phyloP scores from a whole-genome alignment of 2,797 vertebrate genomes.

The Rhinatrema bivittatum region DNA sequence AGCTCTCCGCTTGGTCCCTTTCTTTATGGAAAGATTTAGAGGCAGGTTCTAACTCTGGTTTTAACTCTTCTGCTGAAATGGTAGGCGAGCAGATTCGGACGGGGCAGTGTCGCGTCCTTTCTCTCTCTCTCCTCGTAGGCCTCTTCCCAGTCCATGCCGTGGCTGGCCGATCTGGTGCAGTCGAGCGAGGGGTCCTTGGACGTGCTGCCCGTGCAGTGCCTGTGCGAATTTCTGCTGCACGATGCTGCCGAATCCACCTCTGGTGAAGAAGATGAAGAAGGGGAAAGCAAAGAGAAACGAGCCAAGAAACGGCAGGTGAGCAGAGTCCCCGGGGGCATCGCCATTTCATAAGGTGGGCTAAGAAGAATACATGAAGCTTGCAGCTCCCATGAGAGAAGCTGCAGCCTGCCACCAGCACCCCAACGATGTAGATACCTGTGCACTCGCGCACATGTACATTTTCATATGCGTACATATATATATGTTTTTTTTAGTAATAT shows the following conservation, averaged over 20 bases:
- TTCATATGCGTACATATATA: too few relatives aligned
- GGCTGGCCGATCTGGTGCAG: slow-evolving; percentile 94
- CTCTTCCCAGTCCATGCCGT: slow-evolving; percentile 97
- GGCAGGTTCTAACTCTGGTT: too few relatives aligned
- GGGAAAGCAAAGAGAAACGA: slow-evolving; percentile 92
- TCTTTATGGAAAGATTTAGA: too few relatives aligned
- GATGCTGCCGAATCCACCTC: slow-evolving; percentile 80
- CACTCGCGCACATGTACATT: too few relatives aligned
- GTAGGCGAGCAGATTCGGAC: neutral
- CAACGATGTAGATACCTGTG: too few relatives aligned
- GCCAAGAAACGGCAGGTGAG: slow-evolving; percentile 82
- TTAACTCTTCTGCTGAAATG: neutral
- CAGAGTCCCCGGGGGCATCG: neutral
- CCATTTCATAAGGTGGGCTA: too few relatives aligned
- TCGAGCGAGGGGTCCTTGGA: slow-evolving; percentile 95
- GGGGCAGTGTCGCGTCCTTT: too few relatives aligned
- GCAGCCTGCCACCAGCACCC: too few relatives aligned
- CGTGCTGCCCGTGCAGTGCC: slow-evolving; percentile 91
- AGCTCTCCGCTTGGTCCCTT: too few relatives aligned
- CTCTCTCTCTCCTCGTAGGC: slow-evolving; percentile 56
- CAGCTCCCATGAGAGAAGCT: too few relatives aligned
- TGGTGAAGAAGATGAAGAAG: slow-evolving; percentile 83
- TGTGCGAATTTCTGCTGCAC: slow-evolving; percentile 94
- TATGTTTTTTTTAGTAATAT: too few relatives aligned
- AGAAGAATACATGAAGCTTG: too few relatives aligned